Evolutionary conservation across 2,888 invertebrate genomes (phyloP).

Genomic region (Bimastos eiseni): DNA sequence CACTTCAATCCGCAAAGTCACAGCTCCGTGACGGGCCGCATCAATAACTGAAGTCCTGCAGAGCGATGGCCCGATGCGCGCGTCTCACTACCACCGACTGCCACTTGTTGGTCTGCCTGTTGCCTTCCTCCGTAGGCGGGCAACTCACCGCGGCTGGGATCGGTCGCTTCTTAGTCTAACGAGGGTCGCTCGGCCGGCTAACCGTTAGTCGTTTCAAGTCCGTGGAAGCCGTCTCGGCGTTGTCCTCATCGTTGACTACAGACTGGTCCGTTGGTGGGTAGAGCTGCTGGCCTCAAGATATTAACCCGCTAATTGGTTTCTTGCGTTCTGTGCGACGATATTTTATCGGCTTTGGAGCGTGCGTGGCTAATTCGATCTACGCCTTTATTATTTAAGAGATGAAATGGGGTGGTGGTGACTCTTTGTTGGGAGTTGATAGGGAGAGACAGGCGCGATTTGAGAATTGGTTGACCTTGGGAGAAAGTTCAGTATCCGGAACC

Average conservation of each 20-base stretch:
- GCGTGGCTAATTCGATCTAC: background rate
- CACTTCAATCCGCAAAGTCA: background rate
- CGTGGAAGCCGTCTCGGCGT: background rate
- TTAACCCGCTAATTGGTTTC: background rate
- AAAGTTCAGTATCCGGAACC: background rate
- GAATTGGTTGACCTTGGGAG: background rate
- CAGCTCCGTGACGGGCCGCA: background rate
- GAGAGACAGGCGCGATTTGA: background rate
- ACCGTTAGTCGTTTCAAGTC: background rate
- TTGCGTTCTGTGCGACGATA: background rate
- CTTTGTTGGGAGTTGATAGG: background rate
- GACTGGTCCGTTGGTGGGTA: background rate
- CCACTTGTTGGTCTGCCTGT: background rate
- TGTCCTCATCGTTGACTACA: background rate
- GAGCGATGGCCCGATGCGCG: background rate
- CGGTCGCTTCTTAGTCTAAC: background rate
- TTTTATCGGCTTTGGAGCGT: background rate
- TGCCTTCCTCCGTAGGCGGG: background rate
- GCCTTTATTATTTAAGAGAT: background rate
- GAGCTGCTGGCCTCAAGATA: background rate
- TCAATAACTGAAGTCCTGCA: background rate
- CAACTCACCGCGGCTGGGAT: background rate
- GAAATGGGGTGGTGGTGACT: background rate
- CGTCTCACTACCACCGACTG: background rate
- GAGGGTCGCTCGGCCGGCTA: background rate